Evolutionary conservation across 1,140 invertebrate species (phyloP).

Genomic region (Nilaparvata lugens): DNA sequence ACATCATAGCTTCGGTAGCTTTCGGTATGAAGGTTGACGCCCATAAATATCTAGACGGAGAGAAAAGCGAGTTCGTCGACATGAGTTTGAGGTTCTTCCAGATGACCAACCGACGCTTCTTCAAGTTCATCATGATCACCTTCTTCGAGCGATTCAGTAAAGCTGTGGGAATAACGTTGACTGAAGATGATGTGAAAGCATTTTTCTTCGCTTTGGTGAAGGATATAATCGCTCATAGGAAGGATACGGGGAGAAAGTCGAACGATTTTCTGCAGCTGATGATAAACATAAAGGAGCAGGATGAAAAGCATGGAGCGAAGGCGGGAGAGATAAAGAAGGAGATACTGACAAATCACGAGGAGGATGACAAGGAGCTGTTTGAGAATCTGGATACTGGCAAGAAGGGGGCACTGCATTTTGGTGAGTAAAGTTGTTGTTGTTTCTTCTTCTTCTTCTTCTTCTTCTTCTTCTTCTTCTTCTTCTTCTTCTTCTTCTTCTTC

Average conservation of each 20-base stretch:
- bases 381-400: too few relatives aligned
- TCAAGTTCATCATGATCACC: background rate
- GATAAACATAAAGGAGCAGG: slow-evolving; percentile 17
- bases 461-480: too few relatives aligned
- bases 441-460: too few relatives aligned
- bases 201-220: slow-evolving; percentile 25
- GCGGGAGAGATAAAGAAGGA: too few relatives aligned
- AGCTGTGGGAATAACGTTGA: slow-evolving; percentile 6
- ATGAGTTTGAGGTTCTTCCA: background rate
- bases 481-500: too few relatives aligned
- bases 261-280: slow-evolving; percentile 34
- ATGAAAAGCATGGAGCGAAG: background rate
- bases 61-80: background rate
- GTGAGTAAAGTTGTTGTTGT: too few relatives aligned
- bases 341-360: too few relatives aligned
- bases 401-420: too few relatives aligned
- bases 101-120: background rate
- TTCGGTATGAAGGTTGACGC: slow-evolving; percentile 28
- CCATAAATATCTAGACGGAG: background rate
- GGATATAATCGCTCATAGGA: slow-evolving; percentile 28
- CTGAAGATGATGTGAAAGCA: slow-evolving; percentile 20
- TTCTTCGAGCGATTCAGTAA: background rate
- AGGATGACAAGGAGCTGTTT: too few relatives aligned
- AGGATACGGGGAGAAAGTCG: slow-evolving; percentile 23
- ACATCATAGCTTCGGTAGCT: slow-evolving; percentile 26